These are phyloP conservation scores for Furcula furcula DNA, from an alignment of 2,888 invertebrate species.

Conservation along the genomic window DNA sequence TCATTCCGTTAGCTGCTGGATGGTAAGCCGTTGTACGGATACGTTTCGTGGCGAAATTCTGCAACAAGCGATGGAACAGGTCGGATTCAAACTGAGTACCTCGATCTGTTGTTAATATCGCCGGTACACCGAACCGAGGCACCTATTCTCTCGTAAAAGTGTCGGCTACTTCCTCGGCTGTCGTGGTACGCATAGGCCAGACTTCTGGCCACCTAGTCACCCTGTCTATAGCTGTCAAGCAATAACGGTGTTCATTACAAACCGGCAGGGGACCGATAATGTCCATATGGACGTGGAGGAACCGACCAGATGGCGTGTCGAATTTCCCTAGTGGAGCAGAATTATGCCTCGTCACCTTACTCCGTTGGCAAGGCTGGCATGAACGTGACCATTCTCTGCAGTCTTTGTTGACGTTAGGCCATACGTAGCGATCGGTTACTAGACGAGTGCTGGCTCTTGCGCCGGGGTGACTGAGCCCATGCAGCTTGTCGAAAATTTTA, in stretches of 20 bases:
- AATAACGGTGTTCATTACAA: constrained; percentile 12
- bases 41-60: constrained; percentile 2
- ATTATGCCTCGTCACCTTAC: not conserved
- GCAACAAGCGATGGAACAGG: constrained; percentile 9
- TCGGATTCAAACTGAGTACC: constrained; percentile 25
- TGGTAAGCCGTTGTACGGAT: constrained; percentile 17
- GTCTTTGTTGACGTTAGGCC: not conserved
- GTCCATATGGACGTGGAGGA: constrained; percentile 48
- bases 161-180: constrained; percentile 14
- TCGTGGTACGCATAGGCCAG: constrained; percentile 19
- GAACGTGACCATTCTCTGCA: not conserved
- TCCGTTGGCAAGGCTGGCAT: not conserved
- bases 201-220: constrained; percentile 26
- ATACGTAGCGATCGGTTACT: not conserved
- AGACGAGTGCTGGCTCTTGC: not conserved
- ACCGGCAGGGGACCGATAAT: constrained; percentile 29
- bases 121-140: constrained; percentile 20
- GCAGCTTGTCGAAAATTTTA: not conserved
- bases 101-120: constrained; percentile 16
- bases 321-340: not conserved
- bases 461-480: not conserved
- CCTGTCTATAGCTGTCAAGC: constrained; percentile 34
- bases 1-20: constrained; percentile 26
- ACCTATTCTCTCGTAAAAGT: constrained; percentile 20
- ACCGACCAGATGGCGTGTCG: constrained; percentile 3